Conservation (phyloP, 2,888 invertebrate genomes). For the Drosophila robusta region DNA sequence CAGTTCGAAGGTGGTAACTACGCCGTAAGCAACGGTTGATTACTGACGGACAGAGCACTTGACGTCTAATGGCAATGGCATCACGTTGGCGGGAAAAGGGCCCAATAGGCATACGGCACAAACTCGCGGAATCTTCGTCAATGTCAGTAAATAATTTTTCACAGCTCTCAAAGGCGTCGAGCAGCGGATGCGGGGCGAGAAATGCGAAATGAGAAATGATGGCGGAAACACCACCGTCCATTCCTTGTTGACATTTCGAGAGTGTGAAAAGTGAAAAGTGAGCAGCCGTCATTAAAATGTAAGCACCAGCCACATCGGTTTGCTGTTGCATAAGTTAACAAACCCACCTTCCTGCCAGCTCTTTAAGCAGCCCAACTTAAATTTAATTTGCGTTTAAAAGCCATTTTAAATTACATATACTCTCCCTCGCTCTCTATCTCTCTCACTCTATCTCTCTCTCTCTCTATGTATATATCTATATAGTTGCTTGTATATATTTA, state of each 20-base stretch:
- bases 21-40: constrained; percentile 8
- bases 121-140: constrained; percentile 44
- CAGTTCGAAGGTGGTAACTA: neutral
- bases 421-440: neutral
- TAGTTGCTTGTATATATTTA: too few relatives aligned
- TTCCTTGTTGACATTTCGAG: constrained; percentile 38
- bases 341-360: neutral
- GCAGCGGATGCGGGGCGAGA: neutral
- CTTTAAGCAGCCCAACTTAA: constrained; percentile 30
- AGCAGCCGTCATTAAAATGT: constrained; percentile 46
- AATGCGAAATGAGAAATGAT: constrained; percentile 34
- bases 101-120: constrained; percentile 26
- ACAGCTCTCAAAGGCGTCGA: constrained; percentile 14
- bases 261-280: constrained; percentile 41
- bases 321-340: constrained; percentile 24
- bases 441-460: neutral
- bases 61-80: constrained; percentile 8
- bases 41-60: constrained; percentile 7
- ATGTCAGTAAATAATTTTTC: constrained; percentile 55
- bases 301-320: constrained; percentile 16
- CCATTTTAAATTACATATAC: constrained; percentile 55
- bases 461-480: neutral
- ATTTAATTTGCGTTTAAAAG: constrained; percentile 59
- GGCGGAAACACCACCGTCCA: constrained; percentile 16
- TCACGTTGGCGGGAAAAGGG: constrained; percentile 4